These are phyloP conservation scores for Macaca mulatta DNA, from an alignment of 2,113 vertebrate genomes.

Conservation along the genomic window DNA sequence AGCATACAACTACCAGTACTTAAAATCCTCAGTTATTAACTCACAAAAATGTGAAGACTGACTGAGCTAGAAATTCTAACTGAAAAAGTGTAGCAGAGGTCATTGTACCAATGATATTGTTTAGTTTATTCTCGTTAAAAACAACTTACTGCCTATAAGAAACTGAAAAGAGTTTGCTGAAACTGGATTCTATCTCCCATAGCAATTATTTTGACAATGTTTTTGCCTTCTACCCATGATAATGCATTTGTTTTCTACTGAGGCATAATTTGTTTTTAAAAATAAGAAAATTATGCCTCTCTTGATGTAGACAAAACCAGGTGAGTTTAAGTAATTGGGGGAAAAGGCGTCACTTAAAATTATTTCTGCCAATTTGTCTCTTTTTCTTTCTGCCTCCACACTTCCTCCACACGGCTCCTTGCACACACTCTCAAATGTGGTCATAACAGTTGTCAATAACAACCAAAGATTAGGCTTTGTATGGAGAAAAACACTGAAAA, in stretches of 20 bases:
- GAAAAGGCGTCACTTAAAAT: conserved; percentile 74
- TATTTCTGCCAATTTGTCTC: conserved; percentile 60
- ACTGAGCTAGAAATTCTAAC: background rate
- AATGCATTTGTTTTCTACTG: conserved; percentile 71
- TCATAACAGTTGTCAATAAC: conserved; percentile 66
- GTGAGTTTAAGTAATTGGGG: conserved; percentile 67
- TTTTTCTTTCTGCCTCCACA: background rate
- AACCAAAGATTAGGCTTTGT: conserved; percentile 50
- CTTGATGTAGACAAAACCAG: conserved; percentile 52
- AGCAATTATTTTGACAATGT: conserved; percentile 79
- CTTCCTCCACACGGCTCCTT: background rate
- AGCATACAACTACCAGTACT: background rate
- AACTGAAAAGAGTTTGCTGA: conserved; percentile 48
- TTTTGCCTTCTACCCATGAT: conserved; percentile 63
- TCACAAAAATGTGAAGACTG: background rate
- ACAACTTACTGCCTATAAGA: conserved; percentile 40
- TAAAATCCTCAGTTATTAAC: background rate
- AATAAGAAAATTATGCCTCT: conserved; percentile 71
- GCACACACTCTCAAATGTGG: conserved; percentile 24
- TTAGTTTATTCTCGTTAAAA: conserved; percentile 63
- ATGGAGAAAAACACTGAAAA: background rate
- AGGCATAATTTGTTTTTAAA: conserved; percentile 67
- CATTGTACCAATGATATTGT: background rate
- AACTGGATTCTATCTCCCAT: conserved; percentile 63
- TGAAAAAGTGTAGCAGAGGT: background rate